A percentile compares a stretch with the other conserved stretches of the same genome.
Conservation (phyloP, 2,888 invertebrate genomes). For the Lasioglossum oenotherae region DNA sequence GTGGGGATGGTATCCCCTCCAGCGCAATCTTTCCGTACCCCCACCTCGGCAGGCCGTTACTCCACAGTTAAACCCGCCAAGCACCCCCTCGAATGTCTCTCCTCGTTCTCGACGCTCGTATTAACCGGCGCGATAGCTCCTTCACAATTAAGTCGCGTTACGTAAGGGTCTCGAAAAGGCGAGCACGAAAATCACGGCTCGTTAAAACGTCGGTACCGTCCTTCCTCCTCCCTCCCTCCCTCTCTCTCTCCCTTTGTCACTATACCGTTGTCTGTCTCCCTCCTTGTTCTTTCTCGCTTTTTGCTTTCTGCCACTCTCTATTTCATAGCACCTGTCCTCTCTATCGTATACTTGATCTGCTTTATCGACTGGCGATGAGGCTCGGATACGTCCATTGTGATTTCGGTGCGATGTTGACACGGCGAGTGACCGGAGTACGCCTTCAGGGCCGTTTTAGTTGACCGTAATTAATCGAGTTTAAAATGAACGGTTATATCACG, state of each 20-base stretch:
- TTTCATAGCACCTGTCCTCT: conserved; percentile 63
- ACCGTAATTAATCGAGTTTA: conserved; percentile 68
- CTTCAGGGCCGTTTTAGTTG: conserved; percentile 64
- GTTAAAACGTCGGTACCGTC: conserved; percentile 69
- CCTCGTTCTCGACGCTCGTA: conserved; percentile 76
- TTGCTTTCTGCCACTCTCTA: conserved; percentile 56
- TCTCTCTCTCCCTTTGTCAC: neutral
- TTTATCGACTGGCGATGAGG: conserved; percentile 62
- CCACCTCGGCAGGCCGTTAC: conserved; percentile 60
- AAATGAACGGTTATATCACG: conserved; percentile 62
- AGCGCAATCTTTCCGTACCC: conserved; percentile 44
- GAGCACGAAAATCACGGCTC: conserved; percentile 80
- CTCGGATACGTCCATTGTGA: conserved; percentile 60
- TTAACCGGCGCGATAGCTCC: conserved; percentile 84
- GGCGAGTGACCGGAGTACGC: conserved; percentile 59
- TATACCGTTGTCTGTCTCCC: neutral
- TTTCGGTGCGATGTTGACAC: conserved; percentile 63
- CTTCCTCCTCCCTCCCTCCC: conserved; percentile 12
- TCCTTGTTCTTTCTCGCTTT: conserved; percentile 29
- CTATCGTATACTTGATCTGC: conserved; percentile 62
- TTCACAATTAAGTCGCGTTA: conserved; percentile 84
- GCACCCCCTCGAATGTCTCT: conserved; percentile 74
- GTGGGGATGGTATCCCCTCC: conserved; percentile 77
- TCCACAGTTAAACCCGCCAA: conserved; percentile 73
- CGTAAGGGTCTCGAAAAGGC: conserved; percentile 81